phyloP scores from a whole-genome alignment of 1,140 invertebrate genomes.

The Lepidurus apus region DNA sequence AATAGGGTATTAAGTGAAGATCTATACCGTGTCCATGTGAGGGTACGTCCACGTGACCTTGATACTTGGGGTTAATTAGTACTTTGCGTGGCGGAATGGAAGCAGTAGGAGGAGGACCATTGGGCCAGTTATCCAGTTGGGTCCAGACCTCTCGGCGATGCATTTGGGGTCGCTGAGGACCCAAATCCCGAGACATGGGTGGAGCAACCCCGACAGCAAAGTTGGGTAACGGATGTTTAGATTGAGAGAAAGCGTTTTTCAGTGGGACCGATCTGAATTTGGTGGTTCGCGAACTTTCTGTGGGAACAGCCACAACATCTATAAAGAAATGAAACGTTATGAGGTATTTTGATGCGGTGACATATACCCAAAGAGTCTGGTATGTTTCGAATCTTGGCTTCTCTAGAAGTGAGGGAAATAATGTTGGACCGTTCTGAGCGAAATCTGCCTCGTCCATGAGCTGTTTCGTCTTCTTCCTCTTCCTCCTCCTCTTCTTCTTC shows the following conservation, averaged over 20 bases:
- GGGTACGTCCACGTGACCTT: not conserved
- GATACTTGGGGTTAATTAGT: not conserved
- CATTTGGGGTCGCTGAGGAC: not conserved
- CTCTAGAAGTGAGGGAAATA: not conserved
- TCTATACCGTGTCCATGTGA: not conserved
- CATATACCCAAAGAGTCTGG: constrained; percentile 2
- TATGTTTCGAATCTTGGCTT: not conserved
- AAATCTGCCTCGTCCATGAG: not conserved
- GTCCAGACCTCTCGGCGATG: not conserved
- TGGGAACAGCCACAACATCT: not conserved
- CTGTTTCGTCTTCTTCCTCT: not conserved
- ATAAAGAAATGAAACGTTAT: not conserved
- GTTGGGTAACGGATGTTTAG: not conserved
- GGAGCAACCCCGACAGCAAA: not conserved
- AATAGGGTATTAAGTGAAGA: not conserved
- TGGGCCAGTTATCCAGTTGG: not conserved
- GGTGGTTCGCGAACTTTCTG: not conserved
- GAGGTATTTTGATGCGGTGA: not conserved
- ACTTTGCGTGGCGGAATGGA: not conserved
- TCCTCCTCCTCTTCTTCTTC: not conserved
- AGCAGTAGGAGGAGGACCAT: not conserved
- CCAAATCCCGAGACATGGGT: not conserved
- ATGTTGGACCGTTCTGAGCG: not conserved
- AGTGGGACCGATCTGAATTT: not conserved
- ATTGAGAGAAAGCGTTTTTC: not conserved